Base-by-base conservation (phyloP, 2,113 vertebrate species). In the Rhinopomastus cyanomelas region DNA sequence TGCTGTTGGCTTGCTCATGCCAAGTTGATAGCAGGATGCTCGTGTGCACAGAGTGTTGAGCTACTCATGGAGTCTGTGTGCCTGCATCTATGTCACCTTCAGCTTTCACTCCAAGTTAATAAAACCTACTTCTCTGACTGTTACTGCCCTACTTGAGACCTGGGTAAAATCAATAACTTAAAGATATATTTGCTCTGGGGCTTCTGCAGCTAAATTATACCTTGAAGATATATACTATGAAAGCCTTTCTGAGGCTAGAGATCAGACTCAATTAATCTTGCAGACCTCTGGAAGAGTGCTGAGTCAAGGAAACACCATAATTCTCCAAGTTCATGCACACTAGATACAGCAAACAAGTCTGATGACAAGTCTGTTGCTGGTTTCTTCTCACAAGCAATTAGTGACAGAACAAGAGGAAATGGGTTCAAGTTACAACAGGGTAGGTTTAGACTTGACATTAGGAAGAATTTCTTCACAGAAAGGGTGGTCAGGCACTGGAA, bases 31-130 rank as follows among this genome's bases (percentile, higher is more conserved):
- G 49, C 16, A 34, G 57, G 32, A 52, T 34, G 44, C 7, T 52
- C 29, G 32, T 2, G 1, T 8, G 19, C 9, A 6, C 0, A 0
- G 15, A 10, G 14, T 19, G 18, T 51, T 11, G 18, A 89, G 49
- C n/a, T 37, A 44, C 13, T 8, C 20, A 11, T 1, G 0, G 25
- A 6, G 19, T 23, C 46, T 17, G 5, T 2, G 9, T 72, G 32
- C 20, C 52, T 46, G 4, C 49, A 26, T 8, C 29, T 32, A 13
- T 4, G 11, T 4, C 36, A 85, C 13, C 22, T 26, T 37, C 44
- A 30, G 2, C 13, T 79, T 9, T 44, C 8, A 26, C 30, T 29
- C 16, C 15, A n/a, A 2, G 30, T 48, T 64, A 55, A 71, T 56
- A 64, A 78, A 75, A 62, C 8, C 37, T 87, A 9, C 34, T 79